Conservation (phyloP, 2,797 vertebrate genomes). For the Tauraco hartlaubi region DNA sequence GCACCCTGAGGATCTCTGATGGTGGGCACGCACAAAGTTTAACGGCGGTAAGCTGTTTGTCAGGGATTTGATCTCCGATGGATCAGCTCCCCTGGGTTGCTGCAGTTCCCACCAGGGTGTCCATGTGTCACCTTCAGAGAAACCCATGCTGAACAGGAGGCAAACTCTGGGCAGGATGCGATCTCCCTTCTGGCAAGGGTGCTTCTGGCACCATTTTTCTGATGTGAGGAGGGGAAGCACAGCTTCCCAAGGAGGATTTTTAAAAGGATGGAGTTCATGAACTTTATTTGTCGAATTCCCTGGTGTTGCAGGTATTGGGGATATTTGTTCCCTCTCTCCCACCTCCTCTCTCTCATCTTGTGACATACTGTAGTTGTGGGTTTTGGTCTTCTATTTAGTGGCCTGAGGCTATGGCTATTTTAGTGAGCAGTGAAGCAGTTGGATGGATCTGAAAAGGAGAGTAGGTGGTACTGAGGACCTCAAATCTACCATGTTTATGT, state of each 20-base stretch:
- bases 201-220: neutral
- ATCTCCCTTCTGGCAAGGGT: neutral
- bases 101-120: neutral
- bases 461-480: neutral
- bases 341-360: neutral
- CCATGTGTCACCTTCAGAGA: neutral
- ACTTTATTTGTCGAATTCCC: neutral
- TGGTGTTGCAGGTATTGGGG: neutral
- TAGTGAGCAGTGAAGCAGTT: neutral
- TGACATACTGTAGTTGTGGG: fast-evolving
- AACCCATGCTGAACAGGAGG: neutral
- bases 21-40: neutral
- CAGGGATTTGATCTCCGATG: neutral
- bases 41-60: slow-evolving; percentile 4
- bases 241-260: neutral
- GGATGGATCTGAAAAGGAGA: neutral
- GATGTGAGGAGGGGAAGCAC: neutral
- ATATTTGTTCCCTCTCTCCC: neutral
- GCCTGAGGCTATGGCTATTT: fast-evolving
- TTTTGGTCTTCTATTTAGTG: neutral
- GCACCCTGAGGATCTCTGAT: slow-evolving; percentile 35
- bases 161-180: neutral
- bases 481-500: fast-evolving
- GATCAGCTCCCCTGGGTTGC: neutral
- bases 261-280: neutral